Evolutionary conservation across 2,113 vertebrate genomes (phyloP).

Genomic region (Phodopus roborovskii): DNA sequence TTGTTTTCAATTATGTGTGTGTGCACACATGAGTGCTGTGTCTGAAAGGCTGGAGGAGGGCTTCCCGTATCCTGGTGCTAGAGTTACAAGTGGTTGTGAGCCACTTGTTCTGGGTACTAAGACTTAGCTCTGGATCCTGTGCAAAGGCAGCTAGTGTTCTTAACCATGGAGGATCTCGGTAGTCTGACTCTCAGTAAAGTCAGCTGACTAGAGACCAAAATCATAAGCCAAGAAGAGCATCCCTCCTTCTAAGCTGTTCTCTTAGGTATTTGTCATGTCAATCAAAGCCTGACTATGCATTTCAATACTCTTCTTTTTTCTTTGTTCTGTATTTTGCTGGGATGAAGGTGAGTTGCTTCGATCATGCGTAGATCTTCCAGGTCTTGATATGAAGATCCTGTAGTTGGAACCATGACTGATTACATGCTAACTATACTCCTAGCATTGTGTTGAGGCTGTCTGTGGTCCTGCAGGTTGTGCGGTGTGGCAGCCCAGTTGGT

Average conservation of each 20-base stretch:
- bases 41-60: background rate
- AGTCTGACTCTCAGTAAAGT: background rate
- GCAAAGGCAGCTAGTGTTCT: background rate
- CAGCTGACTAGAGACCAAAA: background rate
- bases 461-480: background rate
- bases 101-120: background rate
- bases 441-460: background rate
- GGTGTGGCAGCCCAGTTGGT: background rate
- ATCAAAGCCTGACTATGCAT: background rate
- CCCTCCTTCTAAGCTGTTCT: background rate
- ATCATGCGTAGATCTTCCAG: background rate
- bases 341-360: background rate
- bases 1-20: background rate
- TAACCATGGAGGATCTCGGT: background rate
- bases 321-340: background rate
- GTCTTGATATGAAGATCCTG: background rate
- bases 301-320: background rate
- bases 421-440: no score
- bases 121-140: background rate
- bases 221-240: background rate
- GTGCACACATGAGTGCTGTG: background rate
- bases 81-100: background rate
- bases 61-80: background rate
- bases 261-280: background rate
- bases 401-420: background rate